These are phyloP conservation scores for Triplophysa tibetana DNA, from an alignment of 2,113 vertebrate genomes.

Conservation along the genomic window DNA sequence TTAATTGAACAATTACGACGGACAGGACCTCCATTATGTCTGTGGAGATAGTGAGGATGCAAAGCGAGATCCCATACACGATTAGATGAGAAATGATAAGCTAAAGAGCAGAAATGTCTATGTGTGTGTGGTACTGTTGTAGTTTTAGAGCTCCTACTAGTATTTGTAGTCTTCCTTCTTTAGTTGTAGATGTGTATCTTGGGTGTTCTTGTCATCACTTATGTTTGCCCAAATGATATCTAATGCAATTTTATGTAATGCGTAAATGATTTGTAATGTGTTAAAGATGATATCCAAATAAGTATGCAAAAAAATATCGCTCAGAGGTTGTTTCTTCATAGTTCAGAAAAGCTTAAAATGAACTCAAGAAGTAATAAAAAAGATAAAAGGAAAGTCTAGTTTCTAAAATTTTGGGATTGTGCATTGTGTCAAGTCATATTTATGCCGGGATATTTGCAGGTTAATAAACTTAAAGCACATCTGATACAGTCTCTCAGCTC, in stretches of 20 bases:
- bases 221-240: not conserved
- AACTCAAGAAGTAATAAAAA: not conserved
- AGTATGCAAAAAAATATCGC: not conserved
- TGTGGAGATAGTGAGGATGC: slow-evolving; percentile 57
- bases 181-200: not conserved
- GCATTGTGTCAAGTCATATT: not conserved
- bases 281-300: not conserved
- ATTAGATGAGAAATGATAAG: slow-evolving; percentile 77
- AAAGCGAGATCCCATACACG: slow-evolving; percentile 68
- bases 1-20: slow-evolving; percentile 78
- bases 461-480: slow-evolving; percentile 7
- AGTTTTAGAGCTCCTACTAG: slow-evolving; percentile 23
- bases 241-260: not conserved
- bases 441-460: not conserved
- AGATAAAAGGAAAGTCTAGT: not conserved
- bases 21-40: slow-evolving; percentile 74
- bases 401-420: not conserved
- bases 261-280: not conserved
- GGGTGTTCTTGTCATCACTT: not conserved
- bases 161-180: not conserved
- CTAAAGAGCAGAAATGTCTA: slow-evolving; percentile 61
- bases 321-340: not conserved
- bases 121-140: slow-evolving; percentile 16
- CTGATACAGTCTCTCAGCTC: slow-evolving; percentile 12
- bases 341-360: not conserved